phyloP scores from a whole-genome alignment of 1,140 invertebrate species.

The Pseudomyrmex concolor region DNA sequence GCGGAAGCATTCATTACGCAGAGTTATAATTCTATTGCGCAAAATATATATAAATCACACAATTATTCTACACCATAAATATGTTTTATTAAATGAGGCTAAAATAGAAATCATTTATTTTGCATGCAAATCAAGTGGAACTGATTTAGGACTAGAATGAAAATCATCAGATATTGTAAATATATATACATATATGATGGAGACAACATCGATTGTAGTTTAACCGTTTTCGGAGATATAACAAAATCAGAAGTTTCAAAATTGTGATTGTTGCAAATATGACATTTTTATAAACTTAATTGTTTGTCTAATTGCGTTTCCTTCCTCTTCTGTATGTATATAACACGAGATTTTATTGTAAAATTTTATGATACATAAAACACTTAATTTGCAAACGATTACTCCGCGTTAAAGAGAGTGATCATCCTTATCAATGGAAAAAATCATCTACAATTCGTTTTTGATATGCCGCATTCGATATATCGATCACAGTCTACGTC shows the following conservation, averaged over 20 bases:
- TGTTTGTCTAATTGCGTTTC: too few species aligned
- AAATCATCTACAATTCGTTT: constrained; percentile 45
- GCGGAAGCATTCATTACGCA: constrained; percentile 3
- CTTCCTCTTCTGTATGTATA: not conserved
- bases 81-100: not conserved
- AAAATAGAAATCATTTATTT: not conserved
- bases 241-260: too few species aligned
- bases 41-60: constrained; percentile 34
- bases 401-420: not conserved
- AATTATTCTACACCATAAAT: not conserved
- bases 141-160: not conserved
- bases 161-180: not conserved
- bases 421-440: constrained; percentile 23
- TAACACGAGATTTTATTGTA: not conserved
- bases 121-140: not conserved
- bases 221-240: too few species aligned
- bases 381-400: not conserved
- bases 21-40: not conserved
- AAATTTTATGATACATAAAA: not conserved
- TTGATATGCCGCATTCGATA: constrained; percentile 54
- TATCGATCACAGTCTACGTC: constrained; percentile 55
- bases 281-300: not conserved
- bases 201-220: not conserved
- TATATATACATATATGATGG: too few species aligned
- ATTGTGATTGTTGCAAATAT: not conserved